Base-by-base conservation (phyloP, 2,113 vertebrate species). In the Centropus unirufus region DNA sequence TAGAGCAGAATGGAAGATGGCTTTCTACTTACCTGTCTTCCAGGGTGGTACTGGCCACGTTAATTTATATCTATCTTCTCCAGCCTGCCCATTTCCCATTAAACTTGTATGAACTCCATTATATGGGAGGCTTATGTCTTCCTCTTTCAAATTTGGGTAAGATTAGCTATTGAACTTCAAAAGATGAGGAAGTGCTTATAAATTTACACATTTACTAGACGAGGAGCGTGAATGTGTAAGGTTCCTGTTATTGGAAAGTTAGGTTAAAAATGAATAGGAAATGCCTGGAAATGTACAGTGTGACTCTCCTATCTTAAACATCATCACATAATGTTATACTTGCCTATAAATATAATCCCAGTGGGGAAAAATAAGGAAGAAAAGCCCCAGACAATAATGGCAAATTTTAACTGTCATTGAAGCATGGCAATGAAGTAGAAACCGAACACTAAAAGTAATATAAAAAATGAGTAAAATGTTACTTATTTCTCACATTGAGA, bases 381-480 rank as follows among this genome's bases (percentile, higher is more conserved):
- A 2, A 5, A 2, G 0, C 11, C 11, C 6, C 14, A 29, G 18
- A 54, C 51, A 62, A 23, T 59, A 8, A 36, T 5, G 16, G 10
- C 27, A 77, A 83, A 70, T 80, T 87, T 76, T 27, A 51, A 2
- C 9, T 83, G 26, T 77, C 22, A 15, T 24, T 58, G 29, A 39
- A 74, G 16, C 7, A 55, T 21, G 83, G 10, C 23, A 61, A 36
- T 63, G 69, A 76, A 69, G 57, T 11, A 79, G 47, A 58, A 47
- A 57, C 13, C 61, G 47, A 85, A 39, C 47, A 46, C 12, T 34
- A 40, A 63, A 63, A 81, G 11, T 46, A 46, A 16, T 46, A 46
- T 46, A 19, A 64, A 64, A 80, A 88, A 46, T 44, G 51, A 63
- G 8, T 74, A 73, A 58, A 9, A 2, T 26, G 36, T 63, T 87